Evolutionary conservation across 2,888 invertebrate genomes (phyloP).

Genomic region (Zootermopsis nevadensis): DNA sequence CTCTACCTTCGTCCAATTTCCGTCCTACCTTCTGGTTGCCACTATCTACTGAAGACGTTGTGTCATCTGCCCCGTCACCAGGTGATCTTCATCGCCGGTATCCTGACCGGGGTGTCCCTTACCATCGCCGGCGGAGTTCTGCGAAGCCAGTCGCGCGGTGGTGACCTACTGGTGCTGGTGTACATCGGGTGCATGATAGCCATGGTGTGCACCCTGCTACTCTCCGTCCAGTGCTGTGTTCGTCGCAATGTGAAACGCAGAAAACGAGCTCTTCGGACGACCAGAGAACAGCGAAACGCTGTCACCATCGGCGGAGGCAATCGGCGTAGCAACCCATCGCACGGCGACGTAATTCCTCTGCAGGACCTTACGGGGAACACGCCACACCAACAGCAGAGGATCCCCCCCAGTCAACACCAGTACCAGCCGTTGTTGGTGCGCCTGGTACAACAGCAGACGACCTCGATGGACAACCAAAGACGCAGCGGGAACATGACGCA

Average conservation of each 20-base stretch:
- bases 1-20: no score
- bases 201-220: conserved; percentile 71
- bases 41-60: no score
- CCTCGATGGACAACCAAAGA: conserved; percentile 41
- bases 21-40: no score
- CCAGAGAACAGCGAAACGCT: conserved; percentile 7
- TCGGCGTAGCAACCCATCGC: conserved; percentile 15
- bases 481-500: conserved; percentile 25
- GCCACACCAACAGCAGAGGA: neutral
- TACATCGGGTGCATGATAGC: conserved; percentile 75
- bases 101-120: conserved; percentile 73
- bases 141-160: conserved; percentile 71
- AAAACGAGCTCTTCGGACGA: conserved; percentile 60
- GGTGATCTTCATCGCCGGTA: conserved; percentile 76
- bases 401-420: conserved; percentile 37
- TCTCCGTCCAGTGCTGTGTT: conserved; percentile 74
- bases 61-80: conserved; percentile 58
- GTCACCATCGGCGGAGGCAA: conserved; percentile 10
- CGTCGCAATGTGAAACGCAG: conserved; percentile 62
- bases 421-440: conserved; percentile 50
- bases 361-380: conserved; percentile 35
- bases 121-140: conserved; percentile 75
- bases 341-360: conserved; percentile 39
- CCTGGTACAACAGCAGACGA: conserved; percentile 49
- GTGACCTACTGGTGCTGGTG: conserved; percentile 74